Base-by-base conservation (phyloP, 2,797 vertebrate species). In the Malurus leucopterus region DNA sequence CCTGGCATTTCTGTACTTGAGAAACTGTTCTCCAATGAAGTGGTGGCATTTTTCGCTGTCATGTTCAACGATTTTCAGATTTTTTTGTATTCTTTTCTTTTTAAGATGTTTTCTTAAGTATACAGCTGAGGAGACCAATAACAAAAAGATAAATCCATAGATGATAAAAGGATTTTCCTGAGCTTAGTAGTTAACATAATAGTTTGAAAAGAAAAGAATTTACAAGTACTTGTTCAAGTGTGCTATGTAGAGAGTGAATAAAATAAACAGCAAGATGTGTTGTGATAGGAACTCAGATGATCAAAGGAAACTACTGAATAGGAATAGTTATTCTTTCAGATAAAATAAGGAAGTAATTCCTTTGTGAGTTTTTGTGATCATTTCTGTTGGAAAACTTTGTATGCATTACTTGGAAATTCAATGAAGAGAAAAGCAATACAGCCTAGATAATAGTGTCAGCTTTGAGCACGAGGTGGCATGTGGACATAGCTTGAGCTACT, bases 271-370 rank as follows among this genome's bases (percentile, higher is more conserved):
- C 90, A 93, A 95, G 96, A 84, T 95, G 81, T 94, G 84, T 93
- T 93, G 86, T 95, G 93, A 90, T 94, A 95, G 95, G 76, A 96
- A 95, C 92, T 88, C 84, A 92, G 88, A 96, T 95, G 93, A 96
- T 96, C 91, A 96, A 97, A 97, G 91, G 75, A 15, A 90, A 74
- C 90, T 90, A 87, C 77, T 96, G 93, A 95, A 95, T 94, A 92
- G 84, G 65, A 93, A 91, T 90, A 92, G 82, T 95, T 96, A 93
- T 95, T 96, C 86, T 96, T 96, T 96, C 91, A 95, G 92, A 96
- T 93, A 96, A 96, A 96, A 96, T 95, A 96, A 96, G 92, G 84
- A 93, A 94, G 79, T 95, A 91, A 95, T 97, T 96, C 91, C 76
- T 95, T 95, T 95, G 86, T 95, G 82, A 96, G 79, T 86, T 94